These are phyloP conservation scores for Cavia porcellus DNA, from an alignment of 2,113 vertebrate genomes.

Conservation along the genomic window DNA sequence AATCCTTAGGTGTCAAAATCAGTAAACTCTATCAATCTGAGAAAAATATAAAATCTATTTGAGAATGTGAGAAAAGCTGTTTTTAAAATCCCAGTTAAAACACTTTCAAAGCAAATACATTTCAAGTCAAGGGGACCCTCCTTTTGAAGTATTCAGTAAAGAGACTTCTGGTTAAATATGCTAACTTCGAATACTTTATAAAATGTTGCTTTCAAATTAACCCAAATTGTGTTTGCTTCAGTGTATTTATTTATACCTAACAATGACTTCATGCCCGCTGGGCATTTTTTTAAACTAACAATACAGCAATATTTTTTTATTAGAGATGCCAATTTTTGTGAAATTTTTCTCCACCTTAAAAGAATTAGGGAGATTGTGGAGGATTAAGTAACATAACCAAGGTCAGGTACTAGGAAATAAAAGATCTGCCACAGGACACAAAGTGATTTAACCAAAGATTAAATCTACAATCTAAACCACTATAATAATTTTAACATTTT, in stretches of 20 bases:
- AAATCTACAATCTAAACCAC: background rate
- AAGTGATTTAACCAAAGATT: background rate
- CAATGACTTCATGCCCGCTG: background rate
- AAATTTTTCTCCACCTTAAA: background rate
- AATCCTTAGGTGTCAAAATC: background rate
- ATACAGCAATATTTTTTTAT: background rate
- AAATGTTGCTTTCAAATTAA: background rate
- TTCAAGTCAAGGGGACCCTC: background rate
- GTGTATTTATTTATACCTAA: background rate
- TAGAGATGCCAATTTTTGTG: background rate
- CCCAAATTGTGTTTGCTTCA: background rate
- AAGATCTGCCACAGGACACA: background rate
- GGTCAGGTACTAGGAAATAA: background rate
- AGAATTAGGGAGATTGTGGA: background rate
- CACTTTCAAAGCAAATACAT: background rate
- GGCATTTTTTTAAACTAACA: background rate
- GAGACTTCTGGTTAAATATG: background rate
- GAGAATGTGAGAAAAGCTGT: background rate
- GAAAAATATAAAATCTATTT: conserved; percentile 17
- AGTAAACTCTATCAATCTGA: background rate
- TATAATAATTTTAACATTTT: background rate
- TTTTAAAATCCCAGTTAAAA: background rate
- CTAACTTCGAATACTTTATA: background rate
- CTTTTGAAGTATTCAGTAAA: background rate
- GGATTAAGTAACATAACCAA: background rate